Base-by-base conservation (phyloP, 1,140 invertebrate genomes). In the Spodoptera litura region DNA sequence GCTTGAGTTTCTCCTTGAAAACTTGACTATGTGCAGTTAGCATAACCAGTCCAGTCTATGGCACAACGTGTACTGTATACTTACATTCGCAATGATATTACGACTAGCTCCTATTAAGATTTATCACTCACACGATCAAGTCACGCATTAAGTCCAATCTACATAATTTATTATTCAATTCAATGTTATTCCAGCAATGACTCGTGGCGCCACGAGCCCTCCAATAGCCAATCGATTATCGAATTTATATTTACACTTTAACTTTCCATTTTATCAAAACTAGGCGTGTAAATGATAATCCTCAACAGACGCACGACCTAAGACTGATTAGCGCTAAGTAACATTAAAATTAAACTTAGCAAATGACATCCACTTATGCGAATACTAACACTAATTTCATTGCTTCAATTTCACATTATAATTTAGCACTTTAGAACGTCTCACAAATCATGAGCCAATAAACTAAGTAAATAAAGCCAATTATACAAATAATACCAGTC, bases 381-480 rank as follows among this genome's bases (percentile, higher is more conserved):
- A 70, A 74, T 68, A 53, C 64, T 81, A 82, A 81, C 25, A 38
- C 83, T 83, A 87, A 82, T 62, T 87, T 86, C 79, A 87, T 89
- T 89, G 85, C 87, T 89, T 85, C 71, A 79, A 76, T 85, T 85
- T 81, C 81, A 53, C 70, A 62, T 51, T 59, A 38, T 38, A 78
- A 85, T 78, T 80, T 83, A 85, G 81, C 83, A 85, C 82, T 86
- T 84, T 64, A 59, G 58, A 78, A 81, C 73, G 64, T 20, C 64
- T 82, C 44, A 35, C 49, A 35, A 20, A 51, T 52, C 12, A 64
- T 64, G 49, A 31, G 11, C 59, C 25, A 35, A 77, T 77, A 78
- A 85, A 85, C 78, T 82, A 83, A 86, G 59, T 82, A 78, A 84
- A 85, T 82, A 81, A 81, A 82, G 81, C 82, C 85, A 85, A 86